phyloP scores from a whole-genome alignment of 2,797 vertebrate genomes.

The Melanotaenia nigrans region DNA sequence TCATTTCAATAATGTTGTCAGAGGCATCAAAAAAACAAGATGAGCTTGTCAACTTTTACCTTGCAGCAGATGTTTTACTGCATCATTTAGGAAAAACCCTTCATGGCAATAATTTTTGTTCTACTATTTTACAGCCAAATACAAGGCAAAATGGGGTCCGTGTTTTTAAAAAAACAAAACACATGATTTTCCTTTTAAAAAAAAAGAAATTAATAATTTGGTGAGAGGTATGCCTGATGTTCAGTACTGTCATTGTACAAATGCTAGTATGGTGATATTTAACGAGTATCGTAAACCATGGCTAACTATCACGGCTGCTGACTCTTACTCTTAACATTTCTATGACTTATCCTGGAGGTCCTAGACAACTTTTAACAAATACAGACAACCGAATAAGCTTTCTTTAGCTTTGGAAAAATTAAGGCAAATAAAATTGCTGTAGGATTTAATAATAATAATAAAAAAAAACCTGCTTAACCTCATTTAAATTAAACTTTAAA shows the following conservation, averaged over 20 bases:
- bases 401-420: not conserved
- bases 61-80: not conserved
- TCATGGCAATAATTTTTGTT: not conserved
- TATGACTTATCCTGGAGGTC: not conserved
- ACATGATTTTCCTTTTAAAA: not conserved
- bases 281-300: not conserved
- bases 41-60: not conserved
- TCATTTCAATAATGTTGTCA: not conserved
- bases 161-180: not conserved
- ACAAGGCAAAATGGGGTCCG: not conserved
- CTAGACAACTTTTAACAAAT: not conserved
- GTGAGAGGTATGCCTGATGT: not conserved
- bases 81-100: not conserved
- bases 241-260: not conserved
- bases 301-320: not conserved
- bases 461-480: not conserved
- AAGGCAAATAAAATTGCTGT: not conserved
- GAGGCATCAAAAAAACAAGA: too few relatives aligned
- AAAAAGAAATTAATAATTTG: not conserved
- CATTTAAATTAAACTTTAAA: not conserved
- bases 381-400: not conserved
- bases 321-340: not conserved
- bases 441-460: not conserved
- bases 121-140: not conserved
- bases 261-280: not conserved